phyloP scores from a whole-genome alignment of 2,113 vertebrate species.

The Xiphophorus maculatus region DNA sequence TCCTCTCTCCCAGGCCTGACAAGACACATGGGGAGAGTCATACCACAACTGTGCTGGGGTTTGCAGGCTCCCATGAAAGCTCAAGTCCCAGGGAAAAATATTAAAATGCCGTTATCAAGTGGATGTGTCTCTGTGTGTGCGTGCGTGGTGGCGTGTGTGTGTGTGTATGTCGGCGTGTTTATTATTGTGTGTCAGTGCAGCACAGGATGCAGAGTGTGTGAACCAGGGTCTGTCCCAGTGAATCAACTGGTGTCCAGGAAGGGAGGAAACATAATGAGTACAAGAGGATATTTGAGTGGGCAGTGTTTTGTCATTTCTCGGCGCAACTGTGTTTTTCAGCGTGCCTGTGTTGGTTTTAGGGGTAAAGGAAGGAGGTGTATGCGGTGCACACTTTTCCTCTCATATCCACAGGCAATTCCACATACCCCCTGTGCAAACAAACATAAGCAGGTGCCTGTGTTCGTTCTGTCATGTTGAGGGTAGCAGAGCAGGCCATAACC shows the following conservation, averaged over 20 bases:
- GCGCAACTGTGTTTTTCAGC: constrained; percentile 27
- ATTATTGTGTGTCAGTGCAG: constrained; percentile 50
- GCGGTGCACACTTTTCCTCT: constrained; percentile 25
- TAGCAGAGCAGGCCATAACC: constrained; percentile 65
- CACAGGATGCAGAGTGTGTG: constrained; percentile 74
- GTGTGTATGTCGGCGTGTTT: constrained; percentile 49
- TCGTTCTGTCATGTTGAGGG: constrained; percentile 43
- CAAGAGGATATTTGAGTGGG: constrained; percentile 39
- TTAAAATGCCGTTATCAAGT: constrained; percentile 52
- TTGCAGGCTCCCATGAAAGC: constrained; percentile 83
- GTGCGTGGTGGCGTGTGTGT: constrained; percentile 28
- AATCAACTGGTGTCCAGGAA: constrained; percentile 58
- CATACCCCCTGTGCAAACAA: constrained; percentile 32
- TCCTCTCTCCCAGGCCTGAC: constrained; percentile 67
- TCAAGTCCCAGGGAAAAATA: constrained; percentile 58
- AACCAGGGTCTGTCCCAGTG: constrained; percentile 66
- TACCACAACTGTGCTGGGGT: constrained; percentile 75
- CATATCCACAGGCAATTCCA: constrained; percentile 32
- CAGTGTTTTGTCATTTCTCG: constrained; percentile 34
- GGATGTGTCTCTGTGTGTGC: constrained; percentile 45
- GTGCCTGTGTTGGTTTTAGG: constrained; percentile 7
- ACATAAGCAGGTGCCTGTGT: constrained; percentile 24
- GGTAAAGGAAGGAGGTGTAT: constrained; percentile 21
- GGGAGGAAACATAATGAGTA: constrained; percentile 46
- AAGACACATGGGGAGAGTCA: constrained; percentile 75